Base-by-base conservation (phyloP, 2,888 invertebrate species). In the Leucophora obtusa region DNA sequence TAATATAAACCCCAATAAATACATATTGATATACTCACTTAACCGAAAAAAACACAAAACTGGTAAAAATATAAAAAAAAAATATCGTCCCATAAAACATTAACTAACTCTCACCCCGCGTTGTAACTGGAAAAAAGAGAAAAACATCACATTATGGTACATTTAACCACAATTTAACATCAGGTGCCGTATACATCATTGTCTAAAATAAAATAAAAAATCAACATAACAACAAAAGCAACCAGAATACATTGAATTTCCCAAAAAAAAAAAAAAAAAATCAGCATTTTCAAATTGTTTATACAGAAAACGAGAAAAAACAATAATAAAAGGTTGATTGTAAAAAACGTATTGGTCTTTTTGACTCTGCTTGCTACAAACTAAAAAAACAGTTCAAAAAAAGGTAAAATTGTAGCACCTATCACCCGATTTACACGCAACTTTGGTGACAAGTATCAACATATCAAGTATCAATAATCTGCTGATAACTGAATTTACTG, bases 111-210 rank as follows among this genome's bases (percentile, higher is more conserved):
- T 60, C 33, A 43, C 68, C 47, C 28, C 50, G 24, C 35, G 15
- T 18, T 35, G 14, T 47, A 50, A 50, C 50, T 38, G 38, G 0
- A 1, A 15, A 38, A 11, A 54, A 69, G 17, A 54, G 43, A 68
- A 80, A 59, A 79, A 79, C 76, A 66, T 66, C 69, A 69, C 80
- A 82, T 84, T 84, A 83, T 81, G 82, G 60, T 77, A 74, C 82
- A 79, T 83, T 83, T 83, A 83, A 84, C 83, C 83, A 80, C 83
- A 82, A 82, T 84, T 83, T 82, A 82, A 83, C 84, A 83, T 82
- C 84, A 84, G 84, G 84, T 84, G 83, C 50, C 24, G 68, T 58
- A 71, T 63, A 74, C 63, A 79, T 71, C 69, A 70, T 43, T 59
- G 58, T 66, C 60, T 68, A 58, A 68, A 51, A 47, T 47, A 47